Evolutionary conservation across 1,140 invertebrate genomes (phyloP).

Genomic region (Drosophila nasuta): DNA sequence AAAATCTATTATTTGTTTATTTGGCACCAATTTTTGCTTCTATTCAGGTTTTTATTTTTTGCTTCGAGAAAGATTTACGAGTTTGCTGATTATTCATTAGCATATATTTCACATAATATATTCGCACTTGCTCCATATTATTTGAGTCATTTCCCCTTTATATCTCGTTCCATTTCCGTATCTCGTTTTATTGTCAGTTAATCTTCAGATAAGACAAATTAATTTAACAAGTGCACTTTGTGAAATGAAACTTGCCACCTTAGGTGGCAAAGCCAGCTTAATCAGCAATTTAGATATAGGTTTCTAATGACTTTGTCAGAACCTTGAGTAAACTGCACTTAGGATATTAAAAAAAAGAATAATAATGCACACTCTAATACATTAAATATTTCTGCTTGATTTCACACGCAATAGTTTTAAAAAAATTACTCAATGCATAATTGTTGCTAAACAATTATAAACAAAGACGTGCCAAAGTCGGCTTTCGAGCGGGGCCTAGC

Average conservation of each 20-base stretch:
- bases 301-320: neutral
- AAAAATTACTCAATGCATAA: conserved; percentile 6
- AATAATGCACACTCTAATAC: neutral
- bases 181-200: conserved; percentile 4
- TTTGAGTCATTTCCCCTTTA: neutral
- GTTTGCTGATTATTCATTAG: neutral
- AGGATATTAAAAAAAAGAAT: conserved; percentile 5
- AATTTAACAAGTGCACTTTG: conserved; percentile 1
- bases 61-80: neutral
- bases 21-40: neutral
- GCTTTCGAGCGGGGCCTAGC: neutral
- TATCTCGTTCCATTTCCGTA: neutral
- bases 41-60: neutral
- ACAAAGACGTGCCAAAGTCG: conserved; percentile 14
- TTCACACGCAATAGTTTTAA: conserved; percentile 2
- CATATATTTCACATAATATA: neutral
- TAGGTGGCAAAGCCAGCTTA: neutral
- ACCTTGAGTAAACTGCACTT: conserved; percentile 14
- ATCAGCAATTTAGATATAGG: conserved; percentile 4
- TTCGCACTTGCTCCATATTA: neutral
- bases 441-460: conserved; percentile 16
- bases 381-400: conserved; percentile 6
- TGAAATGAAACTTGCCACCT: conserved; percentile 3
- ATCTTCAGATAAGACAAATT: conserved; percentile 15
- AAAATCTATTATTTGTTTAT: conserved; percentile 4